A percentile compares a stretch with the other conserved stretches of the same genome.
Evolutionary conservation across 2,888 invertebrate species (phyloP).

Genomic region (Sphinx pinastri): DNA sequence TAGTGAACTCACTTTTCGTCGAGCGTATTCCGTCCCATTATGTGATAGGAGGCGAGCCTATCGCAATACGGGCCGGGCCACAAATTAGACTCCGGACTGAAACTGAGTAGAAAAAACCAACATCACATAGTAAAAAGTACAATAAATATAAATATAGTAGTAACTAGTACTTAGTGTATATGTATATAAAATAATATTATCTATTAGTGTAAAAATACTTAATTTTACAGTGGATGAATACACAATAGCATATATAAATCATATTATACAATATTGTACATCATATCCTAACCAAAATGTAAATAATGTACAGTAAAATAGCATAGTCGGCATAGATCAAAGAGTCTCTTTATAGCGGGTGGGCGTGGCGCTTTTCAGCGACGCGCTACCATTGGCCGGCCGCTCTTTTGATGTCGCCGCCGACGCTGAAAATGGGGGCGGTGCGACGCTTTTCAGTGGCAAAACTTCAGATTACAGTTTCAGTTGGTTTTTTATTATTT

Average conservation of each 20-base stretch:
- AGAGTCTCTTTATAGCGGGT: slow-evolving; percentile 76
- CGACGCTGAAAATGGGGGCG: slow-evolving; percentile 69
- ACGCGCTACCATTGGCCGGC: slow-evolving; percentile 61
- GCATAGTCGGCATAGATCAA: slow-evolving; percentile 49
- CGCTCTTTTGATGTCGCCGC: slow-evolving; percentile 56
- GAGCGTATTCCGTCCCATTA: too few species aligned
- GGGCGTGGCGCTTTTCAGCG: slow-evolving; percentile 80
- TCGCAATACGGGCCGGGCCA: too few species aligned
- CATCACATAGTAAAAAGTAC: too few species aligned
- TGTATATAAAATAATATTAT: too few species aligned
- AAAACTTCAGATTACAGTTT: slow-evolving; percentile 47
- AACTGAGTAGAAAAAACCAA: too few species aligned
- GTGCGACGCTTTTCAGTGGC: slow-evolving; percentile 70
- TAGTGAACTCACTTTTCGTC: too few species aligned
- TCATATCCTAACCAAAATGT: background rate
- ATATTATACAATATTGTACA: background rate
- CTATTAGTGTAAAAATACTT: too few species aligned
- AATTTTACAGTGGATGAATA: background rate
- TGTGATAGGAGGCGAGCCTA: too few species aligned
- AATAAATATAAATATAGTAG: too few species aligned
- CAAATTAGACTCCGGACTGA: too few species aligned
- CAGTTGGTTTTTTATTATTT: slow-evolving; percentile 47
- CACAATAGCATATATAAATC: background rate
- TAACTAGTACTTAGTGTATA: too few species aligned
- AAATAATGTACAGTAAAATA: slow-evolving; percentile 5